These are phyloP conservation scores for Microtus pennsylvanicus DNA, from an alignment of 2,113 vertebrate genomes.

Conservation along the genomic window DNA sequence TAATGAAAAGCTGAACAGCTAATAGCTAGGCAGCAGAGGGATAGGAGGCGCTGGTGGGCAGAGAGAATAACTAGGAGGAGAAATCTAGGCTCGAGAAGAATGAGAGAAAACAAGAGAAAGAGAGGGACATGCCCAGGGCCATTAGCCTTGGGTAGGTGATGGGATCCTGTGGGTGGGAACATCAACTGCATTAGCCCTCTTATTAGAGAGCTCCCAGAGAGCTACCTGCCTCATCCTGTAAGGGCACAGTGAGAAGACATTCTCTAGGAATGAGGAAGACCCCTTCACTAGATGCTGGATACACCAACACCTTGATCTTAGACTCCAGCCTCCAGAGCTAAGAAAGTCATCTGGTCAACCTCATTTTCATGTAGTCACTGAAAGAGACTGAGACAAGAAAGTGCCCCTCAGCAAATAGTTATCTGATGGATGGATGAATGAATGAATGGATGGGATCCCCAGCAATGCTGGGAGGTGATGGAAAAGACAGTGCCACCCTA, in stretches of 20 bases:
- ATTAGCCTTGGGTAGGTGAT: not conserved
- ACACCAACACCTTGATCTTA: fast-evolving
- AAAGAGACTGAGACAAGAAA: not conserved
- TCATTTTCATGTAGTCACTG: too few species aligned
- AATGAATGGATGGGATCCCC: too few species aligned
- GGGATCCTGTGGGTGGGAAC: not conserved
- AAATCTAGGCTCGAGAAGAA: too few species aligned
- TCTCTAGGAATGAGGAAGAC: fast-evolving
- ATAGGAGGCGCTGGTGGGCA: too few species aligned
- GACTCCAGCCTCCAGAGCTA: not conserved
- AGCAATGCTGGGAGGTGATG: not conserved
- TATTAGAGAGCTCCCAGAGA: too few species aligned
- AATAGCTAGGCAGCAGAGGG: too few species aligned
- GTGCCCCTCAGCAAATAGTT: fast-evolving
- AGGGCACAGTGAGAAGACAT: not conserved
- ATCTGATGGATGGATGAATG: not conserved
- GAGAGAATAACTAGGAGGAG: too few species aligned
- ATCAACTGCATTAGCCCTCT: too few species aligned
- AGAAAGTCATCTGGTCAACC: not conserved
- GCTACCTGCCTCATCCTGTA: not conserved
- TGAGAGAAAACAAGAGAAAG: too few species aligned
- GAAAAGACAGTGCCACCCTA: fast-evolving
- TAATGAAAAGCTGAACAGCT: too few species aligned
- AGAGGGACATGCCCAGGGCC: too few species aligned
- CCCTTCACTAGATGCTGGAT: not conserved